A percentile compares a stretch with the other conserved stretches of the same genome.
Conservation (phyloP, 2,113 vertebrate genomes). For the Protobothrops flavoviridis region DNA sequence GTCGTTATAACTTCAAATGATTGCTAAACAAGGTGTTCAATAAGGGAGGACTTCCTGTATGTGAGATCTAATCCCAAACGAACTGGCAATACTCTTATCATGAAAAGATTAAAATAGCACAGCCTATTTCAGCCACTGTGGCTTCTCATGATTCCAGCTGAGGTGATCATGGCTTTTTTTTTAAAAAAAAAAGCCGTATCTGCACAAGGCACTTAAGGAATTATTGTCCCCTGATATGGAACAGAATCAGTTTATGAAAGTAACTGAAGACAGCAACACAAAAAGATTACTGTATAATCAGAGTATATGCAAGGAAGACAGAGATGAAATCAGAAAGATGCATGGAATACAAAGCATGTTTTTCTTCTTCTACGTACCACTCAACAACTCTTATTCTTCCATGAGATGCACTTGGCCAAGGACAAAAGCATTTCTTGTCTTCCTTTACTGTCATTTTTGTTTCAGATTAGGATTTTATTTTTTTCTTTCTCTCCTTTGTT, state of each 20-base stretch:
- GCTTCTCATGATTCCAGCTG: not conserved
- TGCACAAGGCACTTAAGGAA: not conserved
- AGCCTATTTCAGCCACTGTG: not conserved
- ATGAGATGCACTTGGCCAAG: not conserved
- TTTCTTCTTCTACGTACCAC: not conserved
- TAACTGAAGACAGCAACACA: not conserved
- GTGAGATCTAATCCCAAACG: not conserved
- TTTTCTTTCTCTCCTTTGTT: not conserved
- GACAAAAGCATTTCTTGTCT: not conserved
- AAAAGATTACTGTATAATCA: not conserved
- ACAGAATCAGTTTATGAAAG: not conserved
- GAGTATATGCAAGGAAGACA: not conserved
- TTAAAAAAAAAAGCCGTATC: not conserved
- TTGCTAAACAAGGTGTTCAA: not conserved
- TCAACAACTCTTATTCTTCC: not conserved
- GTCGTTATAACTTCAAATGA: not conserved
- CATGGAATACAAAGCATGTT: not conserved
- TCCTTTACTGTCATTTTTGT: not conserved
- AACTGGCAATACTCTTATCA: not conserved
- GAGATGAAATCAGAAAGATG: not conserved
- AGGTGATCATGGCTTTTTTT: not conserved
- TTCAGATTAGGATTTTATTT: not conserved
- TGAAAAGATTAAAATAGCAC: not conserved
- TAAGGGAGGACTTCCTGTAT: not conserved
- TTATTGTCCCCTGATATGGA: not conserved